Base-by-base conservation (phyloP, 2,113 vertebrate species). In the Lasiurus borealis region DNA sequence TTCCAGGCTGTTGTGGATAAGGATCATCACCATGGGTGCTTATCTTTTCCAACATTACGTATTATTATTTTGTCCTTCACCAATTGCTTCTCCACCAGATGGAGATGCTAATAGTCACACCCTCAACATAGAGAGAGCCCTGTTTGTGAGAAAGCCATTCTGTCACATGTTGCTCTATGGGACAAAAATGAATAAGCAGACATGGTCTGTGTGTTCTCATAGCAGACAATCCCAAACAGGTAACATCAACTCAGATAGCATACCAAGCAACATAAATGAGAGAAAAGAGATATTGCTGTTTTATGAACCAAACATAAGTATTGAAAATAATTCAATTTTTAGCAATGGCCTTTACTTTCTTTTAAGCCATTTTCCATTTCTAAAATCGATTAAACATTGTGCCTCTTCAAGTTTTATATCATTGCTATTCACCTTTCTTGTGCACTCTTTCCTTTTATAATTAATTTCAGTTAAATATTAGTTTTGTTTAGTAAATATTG, bases 381-480 rank as follows among this genome's bases (percentile, higher is more conserved):
- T 75, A 40, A 93, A 94, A 27, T 82, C 84, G 50, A 84, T 91
- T 83, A 91, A 90, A 89, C 59, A 90, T 54, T 64, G n/a, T 93
- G 31, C 23, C 44, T 94, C 71, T 89, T 95, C 16, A 16, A 93
- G 64, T 89, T 94, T 97, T 89, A 85, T 95, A 52, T 73, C 8
- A 83, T 88, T 36, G 69, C 9, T 91, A 40, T 80, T 93, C 71
- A 91, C 44, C 76, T 95, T 89, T 93, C 62, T 75, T 91, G 86
- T 72, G 80, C 16, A 62, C n/a, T 80, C 85, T 91, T 93, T 34
- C 48, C n/a, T 96, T 90, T 95, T 84, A 69, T 82, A 96, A 96
- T 95, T 95, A 90, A 89, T 97, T 96, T 95, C 82, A 96, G 82
- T 97, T 97, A 95, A 90, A 95, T 48, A 73, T 83, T 91, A 77